phyloP scores from a whole-genome alignment of 2,888 invertebrate genomes.

The Myopa tessellatipennis region DNA sequence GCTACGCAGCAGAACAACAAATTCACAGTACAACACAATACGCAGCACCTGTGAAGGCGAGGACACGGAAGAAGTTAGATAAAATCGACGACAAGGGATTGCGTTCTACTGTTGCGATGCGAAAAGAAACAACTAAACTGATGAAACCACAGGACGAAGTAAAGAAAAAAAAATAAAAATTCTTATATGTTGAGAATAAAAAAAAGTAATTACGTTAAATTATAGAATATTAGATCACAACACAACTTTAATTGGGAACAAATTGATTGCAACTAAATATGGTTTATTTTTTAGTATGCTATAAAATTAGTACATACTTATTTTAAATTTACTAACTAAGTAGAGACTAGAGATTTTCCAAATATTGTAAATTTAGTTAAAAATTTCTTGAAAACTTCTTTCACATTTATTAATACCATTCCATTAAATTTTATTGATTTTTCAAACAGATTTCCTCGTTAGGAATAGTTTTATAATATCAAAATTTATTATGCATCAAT shows the following conservation, averaged over 20 bases:
- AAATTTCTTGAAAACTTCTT: too few relatives aligned
- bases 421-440: too few relatives aligned
- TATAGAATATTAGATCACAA: not conserved
- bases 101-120: too few relatives aligned
- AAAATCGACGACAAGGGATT: constrained; percentile 53
- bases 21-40: constrained; percentile 82
- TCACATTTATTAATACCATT: too few relatives aligned
- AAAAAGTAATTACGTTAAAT: not conserved
- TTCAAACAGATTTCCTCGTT: too few relatives aligned
- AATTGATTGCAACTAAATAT: constrained; percentile 16
- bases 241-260: constrained; percentile 33
- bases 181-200: constrained; percentile 18
- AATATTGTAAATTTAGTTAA: not conserved
- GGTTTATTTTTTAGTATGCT: not conserved
- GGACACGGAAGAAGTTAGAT: constrained; percentile 68
- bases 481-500: too few relatives aligned
- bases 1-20: constrained; percentile 74
- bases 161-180: constrained; percentile 11
- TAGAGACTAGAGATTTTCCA: constrained; percentile 5
- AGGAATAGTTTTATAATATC: too few relatives aligned
- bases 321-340: not conserved
- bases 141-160: not conserved
- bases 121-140: too few relatives aligned
- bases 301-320: not conserved
- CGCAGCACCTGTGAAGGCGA: constrained; percentile 70